Evolutionary conservation across 2,797 vertebrate species (phyloP).

Genomic region (Podargus strigoides): DNA sequence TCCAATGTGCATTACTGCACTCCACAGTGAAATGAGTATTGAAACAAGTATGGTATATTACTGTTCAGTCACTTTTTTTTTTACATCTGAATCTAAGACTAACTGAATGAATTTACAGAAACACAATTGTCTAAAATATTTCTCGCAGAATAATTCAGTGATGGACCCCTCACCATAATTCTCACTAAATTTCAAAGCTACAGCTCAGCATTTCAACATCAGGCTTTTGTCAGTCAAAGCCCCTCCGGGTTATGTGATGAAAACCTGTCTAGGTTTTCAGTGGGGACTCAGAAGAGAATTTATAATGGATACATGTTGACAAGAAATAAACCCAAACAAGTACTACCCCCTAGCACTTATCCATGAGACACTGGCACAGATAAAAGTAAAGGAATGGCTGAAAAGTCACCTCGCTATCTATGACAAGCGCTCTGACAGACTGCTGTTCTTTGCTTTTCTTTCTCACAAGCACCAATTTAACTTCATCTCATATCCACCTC

Average conservation of each 20-base stretch:
- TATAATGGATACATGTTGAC: not conserved
- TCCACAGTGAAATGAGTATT: conserved; percentile 36
- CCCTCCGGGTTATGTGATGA: not conserved
- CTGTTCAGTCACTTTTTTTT: not conserved
- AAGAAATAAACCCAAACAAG: conserved; percentile 27
- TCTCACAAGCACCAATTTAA: not conserved
- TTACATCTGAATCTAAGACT: not conserved
- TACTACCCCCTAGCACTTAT: not conserved
- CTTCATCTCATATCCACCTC: not conserved
- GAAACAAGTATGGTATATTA: conserved; percentile 27
- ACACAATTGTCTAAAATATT: not conserved
- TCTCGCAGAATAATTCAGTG: not conserved
- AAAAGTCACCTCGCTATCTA: not conserved
- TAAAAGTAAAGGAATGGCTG: not conserved
- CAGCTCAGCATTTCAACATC: not conserved
- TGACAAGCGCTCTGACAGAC: not conserved
- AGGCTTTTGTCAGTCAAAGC: not conserved
- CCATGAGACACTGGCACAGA: not conserved
- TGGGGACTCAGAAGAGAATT: not conserved
- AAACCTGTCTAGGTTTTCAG: not conserved
- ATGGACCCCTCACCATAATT: not conserved
- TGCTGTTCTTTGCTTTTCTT: not conserved
- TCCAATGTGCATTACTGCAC: conserved; percentile 30
- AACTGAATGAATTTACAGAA: conserved; percentile 16
- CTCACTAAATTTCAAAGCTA: not conserved